Conservation (phyloP, 2,113 vertebrate species). For the Noturus placidus region DNA sequence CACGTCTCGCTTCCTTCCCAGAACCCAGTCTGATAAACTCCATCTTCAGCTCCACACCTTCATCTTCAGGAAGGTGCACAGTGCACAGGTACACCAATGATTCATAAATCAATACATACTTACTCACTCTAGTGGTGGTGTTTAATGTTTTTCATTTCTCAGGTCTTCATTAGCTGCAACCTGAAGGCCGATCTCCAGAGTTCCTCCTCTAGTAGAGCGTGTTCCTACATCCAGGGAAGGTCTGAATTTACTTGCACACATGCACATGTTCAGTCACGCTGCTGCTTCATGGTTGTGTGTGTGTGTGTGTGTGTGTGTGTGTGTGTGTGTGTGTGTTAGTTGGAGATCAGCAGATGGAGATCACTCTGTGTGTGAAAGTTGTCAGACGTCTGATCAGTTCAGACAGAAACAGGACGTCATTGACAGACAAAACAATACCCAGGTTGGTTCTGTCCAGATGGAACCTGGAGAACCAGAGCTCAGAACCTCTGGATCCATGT, state of each 20-base stretch:
- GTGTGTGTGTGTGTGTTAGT: background rate
- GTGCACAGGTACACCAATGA: constrained; percentile 40
- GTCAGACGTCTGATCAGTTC: background rate
- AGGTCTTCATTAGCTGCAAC: constrained; percentile 71
- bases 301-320: background rate
- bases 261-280: too few species aligned
- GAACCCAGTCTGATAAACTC: constrained; percentile 60
- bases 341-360: constrained; percentile 46
- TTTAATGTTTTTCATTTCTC: background rate
- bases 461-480: background rate
- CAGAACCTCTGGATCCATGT: background rate
- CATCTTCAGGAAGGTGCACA: constrained; percentile 56
- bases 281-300: constrained; percentile 22
- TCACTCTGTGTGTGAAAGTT: constrained; percentile 38
- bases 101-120: background rate
- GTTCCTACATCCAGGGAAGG: constrained; percentile 58
- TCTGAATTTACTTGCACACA: background rate
- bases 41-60: constrained; percentile 67
- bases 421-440: background rate
- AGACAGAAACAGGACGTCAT: background rate
- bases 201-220: constrained; percentile 60
- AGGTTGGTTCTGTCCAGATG: background rate
- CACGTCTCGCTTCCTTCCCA: constrained; percentile 58
- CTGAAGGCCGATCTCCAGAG: constrained; percentile 57
- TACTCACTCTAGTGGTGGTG: too few species aligned